Evolutionary conservation across 2,888 invertebrate genomes (phyloP), one percentile per base, ranked within the genome.

Genomic region (Gibbula magus): DNA sequence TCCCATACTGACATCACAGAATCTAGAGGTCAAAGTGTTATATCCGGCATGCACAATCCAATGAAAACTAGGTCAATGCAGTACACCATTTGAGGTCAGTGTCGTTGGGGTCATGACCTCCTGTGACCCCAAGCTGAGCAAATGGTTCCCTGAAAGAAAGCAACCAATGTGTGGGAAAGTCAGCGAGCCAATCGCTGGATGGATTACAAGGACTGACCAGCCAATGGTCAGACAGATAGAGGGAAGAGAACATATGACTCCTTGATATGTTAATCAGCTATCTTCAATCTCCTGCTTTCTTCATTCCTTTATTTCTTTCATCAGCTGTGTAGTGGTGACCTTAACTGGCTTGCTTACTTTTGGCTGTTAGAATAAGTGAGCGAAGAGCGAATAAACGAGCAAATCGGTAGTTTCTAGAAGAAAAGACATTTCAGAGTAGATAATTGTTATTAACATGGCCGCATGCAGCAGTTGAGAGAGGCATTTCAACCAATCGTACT

Each of bases 401-500:
- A 70, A 35, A 70, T 35, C 35, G 70, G 70, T 70, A 70, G 35
- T 70, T 70, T 70, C 70, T 39, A 70, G 70, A 70, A 70, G 70
- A 70, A 70, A 35, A 35, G 35, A 32, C 70, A 70, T 35, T 35
- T 70, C 70, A 70, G 70, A 70, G 70, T 70, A 35, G 70, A 39
- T 56, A 56, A 56, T 56, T 56, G 56, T 56, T 70, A 70, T 39
- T 70, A 75, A 75, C 61, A 61, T 77, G 77, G 77, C 66, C 66
- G 45, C 77, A 77, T 77, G 77, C 77, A 77, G 77, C 77, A 77
- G 77, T 77, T 61, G 51, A 77, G 29, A 70, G 32, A 70, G 70
- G 70, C 70, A 35, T 70, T 70, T 70, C 70, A 70, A 70, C 70
- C 32, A 67, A 67, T 67, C 7, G 39, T 70, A n/a, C 2, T 70